These are phyloP conservation scores for Panonychus citri DNA, from an alignment of 1,140 invertebrate genomes.

Conservation along the genomic window DNA sequence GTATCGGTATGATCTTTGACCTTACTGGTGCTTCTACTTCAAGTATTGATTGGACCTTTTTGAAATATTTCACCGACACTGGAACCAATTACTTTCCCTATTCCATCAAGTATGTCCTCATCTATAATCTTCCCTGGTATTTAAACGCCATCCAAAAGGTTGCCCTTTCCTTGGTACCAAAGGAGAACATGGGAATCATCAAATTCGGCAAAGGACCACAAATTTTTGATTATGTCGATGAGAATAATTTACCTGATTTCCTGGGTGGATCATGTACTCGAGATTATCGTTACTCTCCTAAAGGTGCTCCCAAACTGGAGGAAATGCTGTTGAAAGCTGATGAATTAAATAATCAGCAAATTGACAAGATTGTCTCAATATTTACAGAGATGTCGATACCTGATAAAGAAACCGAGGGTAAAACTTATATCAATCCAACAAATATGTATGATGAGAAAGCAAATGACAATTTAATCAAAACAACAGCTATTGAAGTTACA, in stretches of 20 bases:
- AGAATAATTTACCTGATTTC: constrained; percentile 12
- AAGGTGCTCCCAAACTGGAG: not conserved
- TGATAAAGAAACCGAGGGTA: not conserved
- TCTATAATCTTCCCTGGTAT: constrained; percentile 9
- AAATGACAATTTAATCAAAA: not conserved
- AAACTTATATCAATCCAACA: too few relatives aligned
- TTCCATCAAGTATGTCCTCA: constrained; percentile 7
- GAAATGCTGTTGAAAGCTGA: not conserved
- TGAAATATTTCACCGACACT: constrained; percentile 2
- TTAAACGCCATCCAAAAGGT: constrained; percentile 1
- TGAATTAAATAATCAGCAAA: not conserved
- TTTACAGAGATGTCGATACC: not conserved
- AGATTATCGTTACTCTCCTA: constrained; percentile 7
- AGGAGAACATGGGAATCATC: constrained; percentile 1
- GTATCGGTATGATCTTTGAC: constrained; percentile 5
- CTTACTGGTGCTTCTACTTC: constrained; percentile 2
- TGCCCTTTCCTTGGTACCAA: constrained; percentile 3
- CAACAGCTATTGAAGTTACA: not conserved
- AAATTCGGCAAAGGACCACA: constrained; percentile 10
- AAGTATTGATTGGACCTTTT: constrained; percentile 5
- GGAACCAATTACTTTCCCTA: constrained; percentile 4
- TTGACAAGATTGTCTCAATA: not conserved
- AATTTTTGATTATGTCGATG: constrained; percentile 7
- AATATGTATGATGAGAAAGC: not conserved
- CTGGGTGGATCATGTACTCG: constrained; percentile 8